Conservation (phyloP, 2,888 invertebrate genomes). For the Hirtodrosophila histrioides region DNA sequence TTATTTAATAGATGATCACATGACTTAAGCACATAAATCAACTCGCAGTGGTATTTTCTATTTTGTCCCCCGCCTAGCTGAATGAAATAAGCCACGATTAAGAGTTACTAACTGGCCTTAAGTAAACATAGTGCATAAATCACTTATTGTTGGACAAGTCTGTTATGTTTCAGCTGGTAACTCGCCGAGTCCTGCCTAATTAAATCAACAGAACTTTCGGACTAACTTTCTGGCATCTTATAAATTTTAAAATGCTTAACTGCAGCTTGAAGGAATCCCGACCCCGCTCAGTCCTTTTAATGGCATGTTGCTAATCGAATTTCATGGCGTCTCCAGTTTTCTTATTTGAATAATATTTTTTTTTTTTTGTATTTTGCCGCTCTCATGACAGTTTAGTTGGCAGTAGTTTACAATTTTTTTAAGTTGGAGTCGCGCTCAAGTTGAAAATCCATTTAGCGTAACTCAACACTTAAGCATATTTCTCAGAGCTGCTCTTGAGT, state of each 20-base stretch:
- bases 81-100: background rate
- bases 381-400: constrained; percentile 70
- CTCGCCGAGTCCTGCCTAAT: constrained; percentile 57
- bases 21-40: too few relatives aligned
- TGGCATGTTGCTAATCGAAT: constrained; percentile 77
- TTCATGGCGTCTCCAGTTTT: constrained; percentile 64
- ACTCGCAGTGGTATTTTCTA: background rate
- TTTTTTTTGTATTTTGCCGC: constrained; percentile 22
- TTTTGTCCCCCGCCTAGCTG: background rate
- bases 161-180: constrained; percentile 41
- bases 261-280: constrained; percentile 34
- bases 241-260: constrained; percentile 77
- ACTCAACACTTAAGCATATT: constrained; percentile 76
- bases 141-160: constrained; percentile 57
- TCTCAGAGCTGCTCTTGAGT: constrained; percentile 27
- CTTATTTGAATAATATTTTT: constrained; percentile 45
- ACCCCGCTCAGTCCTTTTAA: constrained; percentile 54
- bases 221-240: constrained; percentile 77
- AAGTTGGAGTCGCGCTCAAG: constrained; percentile 50
- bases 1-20: too few relatives aligned
- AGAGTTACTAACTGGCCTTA: constrained; percentile 4
- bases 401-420: constrained; percentile 63
- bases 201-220: constrained; percentile 72
- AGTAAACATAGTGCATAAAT: constrained; percentile 54
- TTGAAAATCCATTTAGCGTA: constrained; percentile 74